Evolutionary conservation across 2,888 invertebrate species (phyloP).

Genomic region (Lasioglossum malachurum): DNA sequence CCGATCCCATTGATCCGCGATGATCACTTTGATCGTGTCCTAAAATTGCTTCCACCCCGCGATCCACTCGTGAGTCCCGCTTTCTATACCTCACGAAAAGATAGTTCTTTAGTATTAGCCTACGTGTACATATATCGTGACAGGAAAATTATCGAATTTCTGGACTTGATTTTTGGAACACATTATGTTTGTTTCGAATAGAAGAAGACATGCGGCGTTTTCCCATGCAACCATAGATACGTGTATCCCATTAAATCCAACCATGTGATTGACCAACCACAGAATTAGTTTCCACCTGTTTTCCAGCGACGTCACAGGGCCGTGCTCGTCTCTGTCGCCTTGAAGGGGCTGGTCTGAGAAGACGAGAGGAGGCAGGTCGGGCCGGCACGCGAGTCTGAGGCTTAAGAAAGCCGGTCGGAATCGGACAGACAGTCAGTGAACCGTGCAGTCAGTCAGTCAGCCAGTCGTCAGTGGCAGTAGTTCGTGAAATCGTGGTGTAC

Average conservation of each 20-base stretch:
- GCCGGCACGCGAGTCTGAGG: slow-evolving; percentile 66
- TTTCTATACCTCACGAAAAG: background rate
- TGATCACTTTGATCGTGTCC: slow-evolving; percentile 6
- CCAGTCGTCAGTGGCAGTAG: slow-evolving; percentile 68
- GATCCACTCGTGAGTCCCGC: background rate
- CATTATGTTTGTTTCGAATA: too few species aligned
- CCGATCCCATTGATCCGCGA: background rate
- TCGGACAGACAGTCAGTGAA: slow-evolving; percentile 50
- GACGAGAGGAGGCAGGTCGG: slow-evolving; percentile 1
- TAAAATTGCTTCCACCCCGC: background rate
- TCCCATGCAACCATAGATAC: too few species aligned
- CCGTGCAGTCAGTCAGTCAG: slow-evolving; percentile 57
- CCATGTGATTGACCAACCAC: too few species aligned
- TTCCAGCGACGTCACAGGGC: too few species aligned
- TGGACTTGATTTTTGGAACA: too few species aligned
- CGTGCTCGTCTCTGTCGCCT: background rate
- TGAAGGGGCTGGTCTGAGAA: background rate
- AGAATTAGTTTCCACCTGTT: too few species aligned
- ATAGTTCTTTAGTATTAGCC: too few species aligned
- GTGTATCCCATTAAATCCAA: too few species aligned
- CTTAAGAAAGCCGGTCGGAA: slow-evolving; percentile 49
- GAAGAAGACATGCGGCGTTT: too few species aligned
- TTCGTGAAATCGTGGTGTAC: slow-evolving; percentile 73
- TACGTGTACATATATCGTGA: too few species aligned
- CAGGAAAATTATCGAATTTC: too few species aligned